Percentiles rank a stretch among this genome's conserved stretches.
Evolutionary conservation across 2,797 vertebrate genomes (phyloP).

Genomic region (Potorous gilbertii): DNA sequence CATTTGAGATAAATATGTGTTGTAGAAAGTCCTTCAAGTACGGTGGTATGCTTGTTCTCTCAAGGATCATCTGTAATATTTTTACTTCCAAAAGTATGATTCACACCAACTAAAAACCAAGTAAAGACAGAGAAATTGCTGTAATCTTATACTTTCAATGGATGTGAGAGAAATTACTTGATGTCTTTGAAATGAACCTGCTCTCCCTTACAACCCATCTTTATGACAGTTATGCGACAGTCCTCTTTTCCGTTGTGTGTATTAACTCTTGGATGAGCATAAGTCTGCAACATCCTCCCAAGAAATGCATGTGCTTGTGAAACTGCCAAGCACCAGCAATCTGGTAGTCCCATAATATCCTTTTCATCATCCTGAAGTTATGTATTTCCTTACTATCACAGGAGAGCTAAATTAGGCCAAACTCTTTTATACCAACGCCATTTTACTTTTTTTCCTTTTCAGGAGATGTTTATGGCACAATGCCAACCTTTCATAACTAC

Average conservation of each 20-base stretch:
- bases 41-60: not conserved
- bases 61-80: not conserved
- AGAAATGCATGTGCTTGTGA: not conserved
- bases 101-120: conserved; percentile 34
- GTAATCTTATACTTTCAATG: not conserved
- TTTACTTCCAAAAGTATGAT: conserved; percentile 43
- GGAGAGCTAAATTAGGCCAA: not conserved
- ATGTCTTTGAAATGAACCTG: not conserved
- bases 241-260: not conserved
- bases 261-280: not conserved
- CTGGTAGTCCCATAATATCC: fast-evolving
- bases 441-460: not conserved
- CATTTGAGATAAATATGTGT: not conserved
- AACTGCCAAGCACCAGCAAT: not conserved
- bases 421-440: not conserved
- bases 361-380: not conserved
- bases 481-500: not conserved
- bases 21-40: not conserved
- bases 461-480: not conserved
- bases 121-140: not conserved
- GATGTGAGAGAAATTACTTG: conserved; percentile 10
- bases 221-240: too few species aligned
- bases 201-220: not conserved
- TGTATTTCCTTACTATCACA: not conserved
- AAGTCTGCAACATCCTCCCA: not conserved